A percentile compares a stretch with the other conserved stretches of the same genome.
Evolutionary conservation across 2,113 vertebrate genomes (phyloP).

Genomic region (Callorhinus ursinus): DNA sequence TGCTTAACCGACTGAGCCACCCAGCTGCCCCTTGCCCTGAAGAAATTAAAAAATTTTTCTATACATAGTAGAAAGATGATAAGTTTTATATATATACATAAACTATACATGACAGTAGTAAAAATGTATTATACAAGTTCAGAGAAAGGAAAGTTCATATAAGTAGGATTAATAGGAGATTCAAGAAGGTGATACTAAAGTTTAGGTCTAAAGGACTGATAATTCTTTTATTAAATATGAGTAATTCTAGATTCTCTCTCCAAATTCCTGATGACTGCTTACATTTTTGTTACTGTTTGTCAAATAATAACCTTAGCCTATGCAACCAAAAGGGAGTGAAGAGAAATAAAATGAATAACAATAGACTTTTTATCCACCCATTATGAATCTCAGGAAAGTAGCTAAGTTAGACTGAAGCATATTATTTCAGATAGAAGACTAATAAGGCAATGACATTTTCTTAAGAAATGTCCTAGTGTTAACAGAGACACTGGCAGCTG

Average conservation of each 20-base stretch:
- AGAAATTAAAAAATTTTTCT: not conserved
- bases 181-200: constrained; percentile 10
- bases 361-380: not conserved
- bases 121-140: not conserved
- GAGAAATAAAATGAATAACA: not conserved
- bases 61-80: not conserved
- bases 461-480: not conserved
- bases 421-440: not conserved
- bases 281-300: not conserved
- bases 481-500: not conserved
- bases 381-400: not conserved
- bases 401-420: not conserved
- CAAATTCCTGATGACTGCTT: not conserved
- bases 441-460: not conserved
- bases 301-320: constrained; percentile 38
- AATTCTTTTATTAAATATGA: constrained; percentile 16
- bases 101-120: not conserved
- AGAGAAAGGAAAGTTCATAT: not conserved
- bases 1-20: not conserved
- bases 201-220: constrained; percentile 31
- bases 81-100: not conserved
- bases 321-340: not conserved
- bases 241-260: not conserved
- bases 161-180: not conserved
- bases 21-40: too few relatives aligned